Percentiles rank a stretch among this genome's conserved stretches.
Evolutionary conservation across 2,888 invertebrate genomes (phyloP).

Genomic region (Coelogynopora nodosa): DNA sequence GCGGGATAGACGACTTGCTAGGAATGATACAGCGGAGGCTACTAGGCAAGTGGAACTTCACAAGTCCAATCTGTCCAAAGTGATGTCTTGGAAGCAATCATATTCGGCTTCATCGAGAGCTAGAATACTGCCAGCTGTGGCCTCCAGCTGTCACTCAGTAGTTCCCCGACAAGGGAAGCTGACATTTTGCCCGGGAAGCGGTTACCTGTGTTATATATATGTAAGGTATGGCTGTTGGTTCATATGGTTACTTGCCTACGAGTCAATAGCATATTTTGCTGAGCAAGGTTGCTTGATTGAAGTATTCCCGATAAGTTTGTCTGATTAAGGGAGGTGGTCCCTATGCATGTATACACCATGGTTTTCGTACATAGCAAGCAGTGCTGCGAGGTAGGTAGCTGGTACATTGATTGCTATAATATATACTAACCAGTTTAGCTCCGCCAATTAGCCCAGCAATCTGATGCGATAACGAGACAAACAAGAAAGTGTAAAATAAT

Average conservation of each 20-base stretch:
- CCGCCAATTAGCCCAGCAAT: neutral
- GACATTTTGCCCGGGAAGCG: neutral
- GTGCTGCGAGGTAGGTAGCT: neutral
- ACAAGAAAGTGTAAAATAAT: neutral
- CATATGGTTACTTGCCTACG: neutral
- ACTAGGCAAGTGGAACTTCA: neutral
- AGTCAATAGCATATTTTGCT: neutral
- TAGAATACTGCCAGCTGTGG: neutral
- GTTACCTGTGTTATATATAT: neutral
- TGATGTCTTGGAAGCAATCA: neutral
- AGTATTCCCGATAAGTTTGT: neutral
- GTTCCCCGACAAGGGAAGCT: neutral
- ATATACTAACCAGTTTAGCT: neutral
- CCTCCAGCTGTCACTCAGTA: conserved; percentile 23
- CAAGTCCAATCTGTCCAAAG: conserved; percentile 13
- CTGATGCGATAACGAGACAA: conserved; percentile 10
- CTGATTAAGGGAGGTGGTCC: neutral
- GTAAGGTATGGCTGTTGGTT: neutral
- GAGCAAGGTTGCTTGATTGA: neutral
- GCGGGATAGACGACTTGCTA: no score
- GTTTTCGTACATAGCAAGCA: neutral
- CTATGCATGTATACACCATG: neutral
- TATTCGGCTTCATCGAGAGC: neutral
- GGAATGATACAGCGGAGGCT: no score
- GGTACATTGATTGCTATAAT: neutral